Percentiles rank a stretch among this genome's conserved stretches.
Evolutionary conservation across 2,888 invertebrate genomes (phyloP).

Genomic region (Apoderus coryli): DNA sequence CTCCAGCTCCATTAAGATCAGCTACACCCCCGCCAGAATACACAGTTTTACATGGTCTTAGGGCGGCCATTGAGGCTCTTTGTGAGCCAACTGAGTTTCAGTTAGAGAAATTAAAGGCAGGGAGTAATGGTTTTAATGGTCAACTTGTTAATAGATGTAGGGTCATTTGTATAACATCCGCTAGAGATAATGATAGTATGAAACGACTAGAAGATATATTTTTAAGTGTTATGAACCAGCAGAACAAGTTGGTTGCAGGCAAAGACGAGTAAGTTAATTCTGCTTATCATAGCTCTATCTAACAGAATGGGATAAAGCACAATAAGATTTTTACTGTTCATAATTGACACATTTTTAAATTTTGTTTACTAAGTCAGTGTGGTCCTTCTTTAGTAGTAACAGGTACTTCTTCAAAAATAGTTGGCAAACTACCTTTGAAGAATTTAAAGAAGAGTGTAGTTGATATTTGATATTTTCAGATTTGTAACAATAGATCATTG

Average conservation of each 20-base stretch:
- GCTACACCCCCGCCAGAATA: slow-evolving; percentile 46
- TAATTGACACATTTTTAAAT: too few species aligned
- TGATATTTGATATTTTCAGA: too few species aligned
- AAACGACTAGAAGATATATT: slow-evolving; percentile 79
- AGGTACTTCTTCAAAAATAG: too few species aligned
- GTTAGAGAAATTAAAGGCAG: slow-evolving; percentile 26
- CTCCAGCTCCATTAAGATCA: slow-evolving; percentile 29
- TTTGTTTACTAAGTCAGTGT: too few species aligned
- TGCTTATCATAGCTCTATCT: too few species aligned
- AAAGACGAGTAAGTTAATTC: slow-evolving; percentile 40
- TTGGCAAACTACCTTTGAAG: too few species aligned
- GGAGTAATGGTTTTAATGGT: too few species aligned
- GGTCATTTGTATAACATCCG: slow-evolving; percentile 82
- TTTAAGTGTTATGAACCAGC: slow-evolving; percentile 61
- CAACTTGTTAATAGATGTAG: slow-evolving; percentile 46
- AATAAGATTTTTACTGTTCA: too few species aligned
- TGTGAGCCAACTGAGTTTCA: slow-evolving; percentile 71
- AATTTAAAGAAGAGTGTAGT: too few species aligned
- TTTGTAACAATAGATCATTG: slow-evolving; percentile 70
- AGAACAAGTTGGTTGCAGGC: slow-evolving; percentile 54
- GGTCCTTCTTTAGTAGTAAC: too few species aligned
- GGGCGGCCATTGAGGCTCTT: slow-evolving; percentile 73
- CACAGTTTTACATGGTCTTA: slow-evolving; percentile 67
- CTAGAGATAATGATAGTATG: slow-evolving; percentile 76
- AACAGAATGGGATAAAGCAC: too few species aligned